Evolutionary conservation across 2,113 vertebrate genomes (phyloP).

Genomic region (Megalops atlanticus): DNA sequence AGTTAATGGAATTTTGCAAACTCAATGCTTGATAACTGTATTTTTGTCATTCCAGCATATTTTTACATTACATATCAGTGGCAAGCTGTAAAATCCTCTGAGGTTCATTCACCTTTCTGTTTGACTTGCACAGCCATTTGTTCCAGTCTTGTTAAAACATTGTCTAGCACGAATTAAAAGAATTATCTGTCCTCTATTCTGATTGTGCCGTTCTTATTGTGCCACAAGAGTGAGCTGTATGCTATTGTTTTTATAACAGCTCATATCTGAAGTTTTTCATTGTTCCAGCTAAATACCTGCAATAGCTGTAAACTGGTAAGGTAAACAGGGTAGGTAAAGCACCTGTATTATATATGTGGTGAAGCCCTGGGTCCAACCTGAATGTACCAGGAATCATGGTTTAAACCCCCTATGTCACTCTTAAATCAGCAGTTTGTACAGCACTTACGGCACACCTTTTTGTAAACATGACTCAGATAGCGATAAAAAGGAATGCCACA

Average conservation of each 20-base stretch:
- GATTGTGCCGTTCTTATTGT: neutral
- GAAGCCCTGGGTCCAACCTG: neutral
- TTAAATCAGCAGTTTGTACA: neutral
- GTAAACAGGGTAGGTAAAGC: neutral
- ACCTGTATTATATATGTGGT: neutral
- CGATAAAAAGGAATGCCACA: neutral
- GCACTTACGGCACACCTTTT: neutral
- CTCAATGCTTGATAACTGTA: neutral
- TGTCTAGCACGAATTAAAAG: neutral
- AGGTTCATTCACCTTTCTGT: neutral
- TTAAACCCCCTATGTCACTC: neutral
- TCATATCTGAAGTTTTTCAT: neutral
- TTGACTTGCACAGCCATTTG: neutral
- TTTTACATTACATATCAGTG: too few species aligned
- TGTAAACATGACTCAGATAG: neutral
- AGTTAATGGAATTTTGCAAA: neutral
- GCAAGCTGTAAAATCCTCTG: neutral
- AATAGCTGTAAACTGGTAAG: neutral
- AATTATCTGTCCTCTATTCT: neutral
- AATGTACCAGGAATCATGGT: neutral
- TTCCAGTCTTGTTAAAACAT: neutral
- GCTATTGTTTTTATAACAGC: neutral
- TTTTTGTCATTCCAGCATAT: neutral
- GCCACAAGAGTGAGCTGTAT: slow-evolving; percentile 54
- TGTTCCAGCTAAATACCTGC: neutral